Base-by-base conservation (phyloP, 2,797 vertebrate species). In the Notolepis coatsorum region DNA sequence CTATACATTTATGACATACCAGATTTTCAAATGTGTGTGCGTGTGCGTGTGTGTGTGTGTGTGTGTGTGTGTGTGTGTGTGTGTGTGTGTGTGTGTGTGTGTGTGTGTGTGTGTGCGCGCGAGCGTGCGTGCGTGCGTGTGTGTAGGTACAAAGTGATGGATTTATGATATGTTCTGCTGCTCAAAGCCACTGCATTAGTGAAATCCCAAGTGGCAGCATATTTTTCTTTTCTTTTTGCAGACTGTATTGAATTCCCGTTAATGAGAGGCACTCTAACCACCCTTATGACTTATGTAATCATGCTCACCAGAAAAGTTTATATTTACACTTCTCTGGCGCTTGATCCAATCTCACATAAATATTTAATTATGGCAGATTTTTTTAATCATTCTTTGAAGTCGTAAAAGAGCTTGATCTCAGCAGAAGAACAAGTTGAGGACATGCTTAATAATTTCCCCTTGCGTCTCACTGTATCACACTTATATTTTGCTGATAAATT, bases 401-500 rank as follows among this genome's bases (percentile, higher is more conserved):
- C 4, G 47, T 23, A 49, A 53, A 4, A 31, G n/a, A n/a, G 25
- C 62, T 61, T 53, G 31, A 77, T 75, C 56, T 68, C 5, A 31
- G 25, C 28, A 23, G 35, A 59, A 49, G 54, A 47, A 30, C 23
- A 25, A 54, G 9, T 28, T 52, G 46, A 49, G 27, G 37, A 7
- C 41, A 39, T 45, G 13, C 35, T 71, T 74, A 60, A 54, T 55
- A 10, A 47, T 25, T 50, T 31, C 15, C 15, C 52, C 63, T 42
- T 4, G 9, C n/a, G 54, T 27, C 23, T 48, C n/a, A 7, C 23
- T 41, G 30, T 21, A 52, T 27, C 52, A 56, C 62, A 24, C 42
- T 60, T 18, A 20, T 7, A 37, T 65, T 79, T 45, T 54, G 38
- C 45, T 68, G 70, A 77, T 76, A 49, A 82, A 77, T 65, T 53